Base-by-base conservation (phyloP, 1,140 invertebrate species). In the Ips nitidus region DNA sequence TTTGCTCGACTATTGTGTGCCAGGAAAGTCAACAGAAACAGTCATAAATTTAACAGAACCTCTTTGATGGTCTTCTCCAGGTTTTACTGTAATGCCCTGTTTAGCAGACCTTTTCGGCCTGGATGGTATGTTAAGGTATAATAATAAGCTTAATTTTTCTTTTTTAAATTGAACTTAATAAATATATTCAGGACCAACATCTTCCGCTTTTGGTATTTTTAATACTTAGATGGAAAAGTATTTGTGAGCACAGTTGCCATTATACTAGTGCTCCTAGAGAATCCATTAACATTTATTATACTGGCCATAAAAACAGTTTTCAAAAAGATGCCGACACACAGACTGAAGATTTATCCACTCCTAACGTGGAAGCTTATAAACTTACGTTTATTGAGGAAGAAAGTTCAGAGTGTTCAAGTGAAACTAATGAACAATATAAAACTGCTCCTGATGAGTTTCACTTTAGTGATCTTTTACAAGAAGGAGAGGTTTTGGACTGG, bases 51-150 rank as follows among this genome's bases (percentile, higher is more conserved):
- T 59, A 63, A 70, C 47, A 66, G 50, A 60, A 62, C 41, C 8
- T 66, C 39, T 22, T 64, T 75, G 41, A 52, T 47, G 37, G 37
- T 36, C 57, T 42, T 74, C 39, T 40, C 37, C 37, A 67, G 58
- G 39, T 74, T 71, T 56, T 75, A 66, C 53, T 66, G 70, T 67
- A 41, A 41, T 2, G 59, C 74, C 2, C 37, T 75, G 38, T 75
- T 73, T 66, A 47, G 64, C 36, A 62, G 74, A 66, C 72, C 72
- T 0, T 73, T 64, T 68, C 60, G 47, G 68, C 74, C 72, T 38
- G 70, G 70, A 70, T n/a, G 58, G 5, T 6, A 60, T 57, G 64
- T 39, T 5, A 52, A 71, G 59, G 62, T 71, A 62, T 62, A 41
- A 59, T 53, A 5, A 55, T 7, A 50, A 8, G 7, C 1, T 22